Base-by-base conservation (phyloP, 2,888 invertebrate species). In the Adelphocoris suturalis region DNA sequence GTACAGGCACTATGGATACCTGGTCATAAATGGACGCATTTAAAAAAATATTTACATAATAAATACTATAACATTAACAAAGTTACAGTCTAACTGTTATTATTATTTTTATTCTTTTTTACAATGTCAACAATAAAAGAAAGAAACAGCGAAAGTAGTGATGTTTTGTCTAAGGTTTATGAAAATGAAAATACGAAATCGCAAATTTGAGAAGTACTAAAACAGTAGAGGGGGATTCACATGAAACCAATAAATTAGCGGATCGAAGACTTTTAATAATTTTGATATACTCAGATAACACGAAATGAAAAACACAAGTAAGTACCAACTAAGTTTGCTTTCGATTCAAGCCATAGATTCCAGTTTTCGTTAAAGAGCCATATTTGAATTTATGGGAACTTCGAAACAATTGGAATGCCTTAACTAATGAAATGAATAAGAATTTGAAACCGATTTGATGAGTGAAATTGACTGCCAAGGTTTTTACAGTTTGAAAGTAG, bases 41-140 rank as follows among this genome's bases (percentile, higher is more conserved):
- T 90, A 90, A 91, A 86, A 86, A 86, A 86, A 86, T 86, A 86
- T 86, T 86, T 86, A 86, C 86, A 86, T 86, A 86, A 91, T 90
- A 91, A 91, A 90, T 90, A 91, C 88, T 91, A 91, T 91, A 91
- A 90, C 91, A 90, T 91, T 89, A 91, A 91, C 91, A 91, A 91
- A 61, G 76, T 87, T 91, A 91, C 91, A 91, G 91, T 91, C 91
- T 91, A 91, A 91, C 91, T 89, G 91, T 90, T 91, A 91, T 68
- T 57, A 57, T 61, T 61, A 61, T 19, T 68, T 23, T 52, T 52
- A 52, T 52, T 52, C 2, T 85, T 86, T 90, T 86, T 89, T 61
- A 89, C 89, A 84, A 68, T 84, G n/a, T 89, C 84, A 89, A 89
- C 55, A 82, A 89, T 82, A 55, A 89, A 88, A 23, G 46, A 55